phyloP scores from a whole-genome alignment of 2,797 vertebrate species.

The Phataginus tetradactyla region DNA sequence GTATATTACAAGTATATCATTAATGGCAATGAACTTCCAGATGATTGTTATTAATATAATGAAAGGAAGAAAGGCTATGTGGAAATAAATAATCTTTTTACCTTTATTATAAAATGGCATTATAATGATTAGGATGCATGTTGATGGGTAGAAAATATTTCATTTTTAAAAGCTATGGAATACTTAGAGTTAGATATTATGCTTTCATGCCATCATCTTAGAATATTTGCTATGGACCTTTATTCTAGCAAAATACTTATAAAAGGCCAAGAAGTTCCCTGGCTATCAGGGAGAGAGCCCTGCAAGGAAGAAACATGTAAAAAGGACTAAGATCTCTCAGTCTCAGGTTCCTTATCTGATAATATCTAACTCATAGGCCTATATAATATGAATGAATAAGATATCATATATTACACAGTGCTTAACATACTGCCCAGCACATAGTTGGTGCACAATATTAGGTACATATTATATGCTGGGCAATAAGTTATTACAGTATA shows the following conservation, averaged over 20 bases:
- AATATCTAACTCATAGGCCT: background rate
- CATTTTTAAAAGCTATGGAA: background rate
- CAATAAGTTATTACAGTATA: constrained; percentile 42
- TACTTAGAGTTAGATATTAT: constrained; percentile 27
- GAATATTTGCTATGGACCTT: constrained; percentile 20
- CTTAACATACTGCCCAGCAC: background rate
- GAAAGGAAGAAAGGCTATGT: background rate
- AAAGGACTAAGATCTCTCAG: constrained; percentile 12
- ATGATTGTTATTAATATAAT: constrained; percentile 33
- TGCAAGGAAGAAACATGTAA: constrained; percentile 38
- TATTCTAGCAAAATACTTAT: constrained; percentile 30
- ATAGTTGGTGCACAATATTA: background rate
- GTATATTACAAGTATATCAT: background rate
- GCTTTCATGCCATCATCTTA: constrained; percentile 28
- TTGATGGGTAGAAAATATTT: background rate
- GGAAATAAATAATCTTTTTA: constrained; percentile 11
- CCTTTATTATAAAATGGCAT: constrained; percentile 44
- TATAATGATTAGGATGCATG: background rate
- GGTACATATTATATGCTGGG: background rate
- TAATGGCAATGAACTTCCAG: constrained; percentile 48
- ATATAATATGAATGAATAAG: constrained; percentile 21
- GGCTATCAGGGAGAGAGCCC: background rate
- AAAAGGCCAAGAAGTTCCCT: constrained; percentile 47
- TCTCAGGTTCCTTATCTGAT: background rate
- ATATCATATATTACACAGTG: background rate